Base-by-base conservation (phyloP, 2,797 vertebrate genomes). In the Poeciliopsis presidionis region DNA sequence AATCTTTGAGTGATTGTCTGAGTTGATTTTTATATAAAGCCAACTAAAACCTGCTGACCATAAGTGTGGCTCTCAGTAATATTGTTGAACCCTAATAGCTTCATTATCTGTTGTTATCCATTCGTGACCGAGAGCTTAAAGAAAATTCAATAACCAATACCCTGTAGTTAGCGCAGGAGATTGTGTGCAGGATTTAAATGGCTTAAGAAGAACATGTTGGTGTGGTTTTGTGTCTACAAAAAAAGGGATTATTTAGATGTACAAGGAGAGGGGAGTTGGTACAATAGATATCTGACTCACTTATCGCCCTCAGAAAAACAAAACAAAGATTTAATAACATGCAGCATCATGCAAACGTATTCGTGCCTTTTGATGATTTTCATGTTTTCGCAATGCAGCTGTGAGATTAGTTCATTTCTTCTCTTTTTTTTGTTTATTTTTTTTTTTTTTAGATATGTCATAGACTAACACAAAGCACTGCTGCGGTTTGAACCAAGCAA, bases 51-150 rank as follows among this genome's bases (percentile, higher is more conserved):
- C 81, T 80, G 11, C 2, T 86, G 89, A 88, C 88, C 72, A 69
- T 13, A 69, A 45, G 30, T 73, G 20, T 61, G 72, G 84, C 79
- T 86, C 80, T 83, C 74, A 74, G 85, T 74, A 77, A 79, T 86
- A 87, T 79, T 80, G 77, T 88, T 80, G 39, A 83, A 61, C 73
- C 63, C 81, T 83, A 88, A 87, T 87, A 80, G 81, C 63, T 86
- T 84, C 79, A 89, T 88, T 76, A 82, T 83, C 71, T 69, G 1
- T 65, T 76, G 65, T 81, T 57, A 84, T 79, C 86, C 80, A 77
- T 79, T 82, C 2, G 5, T 76, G 81, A 81, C 74, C 41, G 45
- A 65, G 46, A 65, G 61, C 78, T 45, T 70, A n/a, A 41, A 45
- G 73, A 76, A 74, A 51, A 67, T 76, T 74, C 59, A 78, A 14